A percentile compares a stretch with the other conserved stretches of the same genome.
Conservation (phyloP, 2,888 invertebrate genomes). For the Andrena flavipes region DNA sequence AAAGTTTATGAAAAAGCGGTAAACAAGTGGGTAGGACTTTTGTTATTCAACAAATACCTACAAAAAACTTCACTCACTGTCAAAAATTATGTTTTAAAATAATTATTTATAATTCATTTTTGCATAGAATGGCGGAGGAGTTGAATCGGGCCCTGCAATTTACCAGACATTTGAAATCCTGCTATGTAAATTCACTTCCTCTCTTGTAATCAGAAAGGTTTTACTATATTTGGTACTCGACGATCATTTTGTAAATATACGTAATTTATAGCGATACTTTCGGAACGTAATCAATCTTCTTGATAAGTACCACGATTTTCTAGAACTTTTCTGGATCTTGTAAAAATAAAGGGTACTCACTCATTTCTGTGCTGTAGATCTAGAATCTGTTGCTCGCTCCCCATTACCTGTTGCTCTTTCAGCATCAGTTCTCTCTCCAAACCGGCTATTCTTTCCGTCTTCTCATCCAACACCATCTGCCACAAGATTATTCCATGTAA, state of each 20-base stretch:
- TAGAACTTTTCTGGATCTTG: background rate
- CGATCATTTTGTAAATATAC: conserved; percentile 35
- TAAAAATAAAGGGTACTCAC: conserved; percentile 76
- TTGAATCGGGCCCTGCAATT: too few relatives aligned
- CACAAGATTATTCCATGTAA: conserved; percentile 67
- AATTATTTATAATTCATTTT: background rate
- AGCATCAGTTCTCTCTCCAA: conserved; percentile 89
- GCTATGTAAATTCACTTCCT: background rate
- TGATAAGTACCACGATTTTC: conserved; percentile 34
- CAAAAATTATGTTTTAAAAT: too few relatives aligned
- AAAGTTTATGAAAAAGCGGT: too few relatives aligned
- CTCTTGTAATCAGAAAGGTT: background rate
- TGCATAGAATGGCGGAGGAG: too few relatives aligned
- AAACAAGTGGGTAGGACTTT: too few relatives aligned
- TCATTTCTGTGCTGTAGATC: conserved; percentile 80
- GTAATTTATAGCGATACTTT: conserved; percentile 9
- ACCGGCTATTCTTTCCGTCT: conserved; percentile 89
- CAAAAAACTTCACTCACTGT: too few relatives aligned
- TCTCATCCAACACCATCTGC: conserved; percentile 89
- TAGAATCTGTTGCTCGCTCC: conserved; percentile 77
- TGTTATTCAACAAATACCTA: too few relatives aligned
- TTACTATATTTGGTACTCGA: background rate
- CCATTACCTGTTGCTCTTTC: conserved; percentile 84
- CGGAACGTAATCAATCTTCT: conserved; percentile 5
- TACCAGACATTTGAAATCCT: background rate